Evolutionary conservation across 1,140 invertebrate genomes (phyloP).

Genomic region (Drosophila parvula): DNA sequence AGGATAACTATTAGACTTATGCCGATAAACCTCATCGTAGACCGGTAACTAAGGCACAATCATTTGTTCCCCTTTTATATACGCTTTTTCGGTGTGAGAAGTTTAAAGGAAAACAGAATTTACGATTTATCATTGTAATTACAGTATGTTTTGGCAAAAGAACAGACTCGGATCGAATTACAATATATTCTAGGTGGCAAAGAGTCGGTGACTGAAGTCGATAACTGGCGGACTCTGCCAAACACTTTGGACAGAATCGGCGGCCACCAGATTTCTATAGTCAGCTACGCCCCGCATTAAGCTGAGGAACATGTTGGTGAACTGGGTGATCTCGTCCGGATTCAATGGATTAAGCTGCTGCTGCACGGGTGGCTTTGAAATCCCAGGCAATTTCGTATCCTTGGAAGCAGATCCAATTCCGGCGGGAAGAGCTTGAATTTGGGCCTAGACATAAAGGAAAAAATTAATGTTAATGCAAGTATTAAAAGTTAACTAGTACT

Average conservation of each 20-base stretch:
- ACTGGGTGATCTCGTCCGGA: constrained; percentile 58
- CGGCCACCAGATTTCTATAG: constrained; percentile 63
- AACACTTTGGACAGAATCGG: constrained; percentile 61
- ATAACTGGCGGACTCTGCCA: constrained; percentile 70
- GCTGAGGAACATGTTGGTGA: constrained; percentile 66
- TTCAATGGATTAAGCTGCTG: constrained; percentile 44
- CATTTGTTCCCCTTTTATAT: neutral
- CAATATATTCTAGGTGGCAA: constrained; percentile 31
- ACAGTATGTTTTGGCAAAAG: constrained; percentile 15
- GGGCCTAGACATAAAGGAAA: neutral
- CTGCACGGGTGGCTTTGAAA: constrained; percentile 32
- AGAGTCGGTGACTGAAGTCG: constrained; percentile 64
- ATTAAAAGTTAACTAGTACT: neutral
- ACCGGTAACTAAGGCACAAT: neutral
- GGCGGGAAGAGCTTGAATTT: constrained; percentile 30
- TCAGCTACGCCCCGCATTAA: constrained; percentile 55
- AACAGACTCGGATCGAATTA: constrained; percentile 10
- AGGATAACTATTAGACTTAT: neutral
- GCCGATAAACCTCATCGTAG: neutral
- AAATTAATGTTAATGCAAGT: neutral
- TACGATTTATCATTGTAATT: neutral
- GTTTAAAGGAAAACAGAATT: neutral
- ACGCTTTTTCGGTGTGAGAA: neutral
- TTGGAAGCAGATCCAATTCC: constrained; percentile 5
- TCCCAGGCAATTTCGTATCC: constrained; percentile 33